phyloP scores from a whole-genome alignment of 2,113 vertebrate genomes.

The Numida meleagris region DNA sequence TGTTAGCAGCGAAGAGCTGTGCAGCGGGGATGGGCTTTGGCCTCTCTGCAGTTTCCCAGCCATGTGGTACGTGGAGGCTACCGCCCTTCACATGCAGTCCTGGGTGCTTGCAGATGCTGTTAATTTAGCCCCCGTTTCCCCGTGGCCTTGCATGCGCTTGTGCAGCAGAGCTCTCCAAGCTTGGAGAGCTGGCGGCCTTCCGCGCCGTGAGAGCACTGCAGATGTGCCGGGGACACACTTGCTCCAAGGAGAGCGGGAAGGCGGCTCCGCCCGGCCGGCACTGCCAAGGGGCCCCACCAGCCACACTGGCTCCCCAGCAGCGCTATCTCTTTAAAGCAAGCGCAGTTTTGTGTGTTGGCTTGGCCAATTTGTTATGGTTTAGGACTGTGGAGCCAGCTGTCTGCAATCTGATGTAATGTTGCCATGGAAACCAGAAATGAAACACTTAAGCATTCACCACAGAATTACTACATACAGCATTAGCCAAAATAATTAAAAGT shows the following conservation, averaged over 20 bases:
- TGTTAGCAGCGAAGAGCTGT: background rate
- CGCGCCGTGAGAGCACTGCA: constrained; percentile 76
- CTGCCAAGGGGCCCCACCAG: constrained; percentile 66
- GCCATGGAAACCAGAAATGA: constrained; percentile 84
- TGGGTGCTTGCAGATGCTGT: constrained; percentile 71
- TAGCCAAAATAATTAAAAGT: constrained; percentile 84
- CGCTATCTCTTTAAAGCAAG: constrained; percentile 72
- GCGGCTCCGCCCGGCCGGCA: constrained; percentile 59
- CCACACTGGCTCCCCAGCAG: constrained; percentile 62
- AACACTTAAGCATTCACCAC: constrained; percentile 81
- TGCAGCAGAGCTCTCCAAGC: constrained; percentile 46
- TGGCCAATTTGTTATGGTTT: constrained; percentile 83
- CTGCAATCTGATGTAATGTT: constrained; percentile 88
- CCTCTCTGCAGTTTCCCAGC: background rate
- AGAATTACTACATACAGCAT: constrained; percentile 80
- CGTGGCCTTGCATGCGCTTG: background rate
- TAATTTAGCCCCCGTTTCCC: constrained; percentile 50
- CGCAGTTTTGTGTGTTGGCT: constrained; percentile 64
- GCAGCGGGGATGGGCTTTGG: background rate
- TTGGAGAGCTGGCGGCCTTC: constrained; percentile 65
- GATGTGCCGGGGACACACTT: constrained; percentile 79
- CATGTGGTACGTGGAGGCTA: constrained; percentile 48
- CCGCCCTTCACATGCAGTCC: background rate
- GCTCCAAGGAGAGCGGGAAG: constrained; percentile 72
- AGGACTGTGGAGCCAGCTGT: constrained; percentile 84